Base-by-base conservation (phyloP, 2,888 invertebrate species). In the Apamea sordens region DNA sequence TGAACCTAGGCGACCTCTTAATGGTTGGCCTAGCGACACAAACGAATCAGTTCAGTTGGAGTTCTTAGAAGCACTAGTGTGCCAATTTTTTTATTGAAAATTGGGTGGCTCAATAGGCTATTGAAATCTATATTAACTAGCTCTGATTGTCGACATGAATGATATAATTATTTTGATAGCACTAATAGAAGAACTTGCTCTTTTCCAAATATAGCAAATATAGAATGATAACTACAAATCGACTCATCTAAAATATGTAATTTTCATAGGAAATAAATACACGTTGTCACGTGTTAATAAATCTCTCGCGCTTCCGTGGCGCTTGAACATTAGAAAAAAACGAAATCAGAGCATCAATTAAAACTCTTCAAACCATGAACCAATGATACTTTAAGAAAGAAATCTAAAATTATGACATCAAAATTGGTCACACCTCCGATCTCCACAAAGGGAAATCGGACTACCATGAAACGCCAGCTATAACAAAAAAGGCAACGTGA, bases 401-500 rank as follows among this genome's bases (percentile, higher is more conserved):
- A 80, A 83, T 83, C 71, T 84, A 83, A 89, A 92, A 93, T 92
- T 92, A 92, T 91, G 89, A 89, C 91, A 91, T 92, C 90, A 88
- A 90, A 87, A 89, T 88, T 90, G 86, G 93, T 94, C 91, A 93
- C 92, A 92, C 90, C 74, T 89, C 82, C 89, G 89, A 83, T 85
- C 85, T 76, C 89, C 85, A 89, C 91, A 91, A 93, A 94, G 92
- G 91, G 90, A 92, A 92, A 86, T 89, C 91, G 88, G 82, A 91
- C 88, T 89, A 91, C 91, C 92, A 87, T 91, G 88, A 91, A 88
- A 83, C 75, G 83, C 82, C 73, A 77, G 81, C 64, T 70, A 76
- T 80, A 73, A 84, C 83, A 86, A 86, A 86, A 87, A 85, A 83
- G 75, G 32, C 76, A 85, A 79, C 68, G 71, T 32, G n/a, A 79